Evolutionary conservation across 2,797 vertebrate genomes (phyloP), one percentile per base, ranked within the genome.

Genomic region (Poeciliopsis paucimaculata): DNA sequence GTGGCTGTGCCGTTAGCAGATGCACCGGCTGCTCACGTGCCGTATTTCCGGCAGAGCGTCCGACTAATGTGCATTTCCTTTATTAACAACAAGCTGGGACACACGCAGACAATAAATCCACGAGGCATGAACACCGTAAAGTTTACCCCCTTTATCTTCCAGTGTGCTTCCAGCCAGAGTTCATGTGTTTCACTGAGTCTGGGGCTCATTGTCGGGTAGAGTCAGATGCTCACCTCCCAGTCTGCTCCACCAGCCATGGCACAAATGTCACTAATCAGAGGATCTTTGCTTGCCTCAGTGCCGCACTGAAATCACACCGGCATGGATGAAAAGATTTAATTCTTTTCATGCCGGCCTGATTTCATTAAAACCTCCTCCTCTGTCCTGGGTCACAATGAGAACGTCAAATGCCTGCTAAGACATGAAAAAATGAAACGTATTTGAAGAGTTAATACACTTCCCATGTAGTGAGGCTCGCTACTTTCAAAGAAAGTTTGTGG

Each of bases 291-390:
- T 53, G 78, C 87, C 60, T 79, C 88, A 4, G 88, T 68, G 79
- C 87, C 86, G 75, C 87, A 74, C 88, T 91, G 86, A 91, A 92
- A 91, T 91, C 90, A 87, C 80, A 88, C 85, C 45, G 86, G 87
- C 88, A 91, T 72, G 90, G 90, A 89, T 91, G 91, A 90, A 88
- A 87, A 88, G 88, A 82, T 92, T 91, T 91, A 90, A 92, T 93
- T 91, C 88, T 34, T 34, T 34, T 34, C 60, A n/a, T 74, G 45
- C 34, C 46, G 88, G 90, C 85, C 77, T 43, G 85, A 84, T 91
- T 93, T 92, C 88, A 92, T 94, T 91, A 91, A 53, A 86, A 86
- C 85, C 88, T 75, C 73, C 47, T 23, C 85, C 86, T 79, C 86
- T 88, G 86, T 86, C 77, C 41, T 70, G 80, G 87, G 87, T 88